Conservation (phyloP, 2,888 invertebrate genomes). For the Tetragonula carbonaria region DNA sequence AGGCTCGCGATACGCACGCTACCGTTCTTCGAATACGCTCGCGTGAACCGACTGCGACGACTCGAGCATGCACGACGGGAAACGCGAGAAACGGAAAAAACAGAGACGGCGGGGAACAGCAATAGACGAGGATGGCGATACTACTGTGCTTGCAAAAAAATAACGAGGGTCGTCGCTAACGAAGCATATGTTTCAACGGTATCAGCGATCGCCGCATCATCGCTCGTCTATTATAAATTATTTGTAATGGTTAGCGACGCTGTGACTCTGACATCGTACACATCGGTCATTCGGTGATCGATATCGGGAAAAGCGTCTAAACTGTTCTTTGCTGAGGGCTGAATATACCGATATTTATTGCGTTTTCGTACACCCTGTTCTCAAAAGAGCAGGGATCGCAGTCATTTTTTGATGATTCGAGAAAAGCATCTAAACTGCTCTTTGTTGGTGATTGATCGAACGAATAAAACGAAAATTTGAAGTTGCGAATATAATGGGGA, state of each 20-base stretch:
- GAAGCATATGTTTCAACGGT: conserved; percentile 62
- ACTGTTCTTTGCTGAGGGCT: background rate
- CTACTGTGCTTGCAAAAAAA: background rate
- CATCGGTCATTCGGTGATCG: background rate
- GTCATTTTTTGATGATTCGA: no score
- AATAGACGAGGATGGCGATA: background rate
- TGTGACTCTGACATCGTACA: background rate
- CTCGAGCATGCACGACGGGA: conserved; percentile 45
- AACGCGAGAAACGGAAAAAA: conserved; percentile 34
- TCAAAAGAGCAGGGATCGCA: no score
- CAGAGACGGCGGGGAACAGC: background rate
- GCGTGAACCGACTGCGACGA: conserved; percentile 51
- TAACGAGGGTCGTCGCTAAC: conserved; percentile 35
- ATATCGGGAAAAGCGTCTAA: conserved; percentile 24
- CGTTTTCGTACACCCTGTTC: no score
- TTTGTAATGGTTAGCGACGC: conserved; percentile 49
- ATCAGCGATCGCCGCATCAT: conserved; percentile 62
- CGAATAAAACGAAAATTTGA: no score
- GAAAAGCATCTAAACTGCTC: no score
- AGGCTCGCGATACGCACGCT: conserved; percentile 42
- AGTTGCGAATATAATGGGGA: no score
- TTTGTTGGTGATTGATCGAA: no score
- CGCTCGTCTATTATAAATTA: conserved; percentile 58
- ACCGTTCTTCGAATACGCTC: conserved; percentile 48
- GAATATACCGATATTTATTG: no score